Evolutionary conservation across 2,888 invertebrate species (phyloP).

Genomic region (Emmelina monodactyla): DNA sequence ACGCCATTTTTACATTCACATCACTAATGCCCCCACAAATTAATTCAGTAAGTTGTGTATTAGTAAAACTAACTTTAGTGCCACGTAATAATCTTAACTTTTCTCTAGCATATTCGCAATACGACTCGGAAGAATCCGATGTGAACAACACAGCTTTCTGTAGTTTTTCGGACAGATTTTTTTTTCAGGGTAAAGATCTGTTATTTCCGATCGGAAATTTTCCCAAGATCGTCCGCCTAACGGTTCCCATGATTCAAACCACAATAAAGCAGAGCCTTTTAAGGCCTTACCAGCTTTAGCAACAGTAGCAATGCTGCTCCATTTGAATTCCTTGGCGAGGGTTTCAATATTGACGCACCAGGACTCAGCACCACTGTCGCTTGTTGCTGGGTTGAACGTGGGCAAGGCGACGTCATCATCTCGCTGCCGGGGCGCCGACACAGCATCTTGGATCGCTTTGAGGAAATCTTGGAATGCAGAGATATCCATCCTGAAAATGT

Average conservation of each 20-base stretch:
- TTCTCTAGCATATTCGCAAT: constrained; percentile 18
- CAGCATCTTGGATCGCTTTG: too few species aligned
- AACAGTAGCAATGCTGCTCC: too few species aligned
- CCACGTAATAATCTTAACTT: constrained; percentile 13
- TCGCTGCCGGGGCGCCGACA: too few species aligned
- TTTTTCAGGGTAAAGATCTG: constrained; percentile 12
- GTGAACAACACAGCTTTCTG: constrained; percentile 12
- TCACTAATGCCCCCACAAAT: constrained; percentile 17
- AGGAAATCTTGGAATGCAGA: too few species aligned
- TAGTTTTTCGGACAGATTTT: constrained; percentile 14
- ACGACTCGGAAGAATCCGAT: constrained; percentile 15
- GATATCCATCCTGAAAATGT: too few species aligned
- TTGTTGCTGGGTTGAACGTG: too few species aligned
- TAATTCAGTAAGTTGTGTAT: constrained; percentile 14
- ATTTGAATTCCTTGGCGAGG: too few species aligned
- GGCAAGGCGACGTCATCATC: too few species aligned
- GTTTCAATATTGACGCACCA: too few species aligned
- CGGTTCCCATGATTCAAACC: constrained; percentile 15
- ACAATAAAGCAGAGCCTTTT: constrained; percentile 16
- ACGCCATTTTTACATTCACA: constrained; percentile 16
- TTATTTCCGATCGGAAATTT: constrained; percentile 11
- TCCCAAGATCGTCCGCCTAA: constrained; percentile 10
- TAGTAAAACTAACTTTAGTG: constrained; percentile 13
- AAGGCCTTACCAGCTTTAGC: too few species aligned
- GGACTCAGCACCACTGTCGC: too few species aligned